A percentile compares a stretch with the other conserved stretches of the same genome.
Evolutionary conservation across 2,113 vertebrate genomes (phyloP).

Genomic region (Circaetus cinerascens): DNA sequence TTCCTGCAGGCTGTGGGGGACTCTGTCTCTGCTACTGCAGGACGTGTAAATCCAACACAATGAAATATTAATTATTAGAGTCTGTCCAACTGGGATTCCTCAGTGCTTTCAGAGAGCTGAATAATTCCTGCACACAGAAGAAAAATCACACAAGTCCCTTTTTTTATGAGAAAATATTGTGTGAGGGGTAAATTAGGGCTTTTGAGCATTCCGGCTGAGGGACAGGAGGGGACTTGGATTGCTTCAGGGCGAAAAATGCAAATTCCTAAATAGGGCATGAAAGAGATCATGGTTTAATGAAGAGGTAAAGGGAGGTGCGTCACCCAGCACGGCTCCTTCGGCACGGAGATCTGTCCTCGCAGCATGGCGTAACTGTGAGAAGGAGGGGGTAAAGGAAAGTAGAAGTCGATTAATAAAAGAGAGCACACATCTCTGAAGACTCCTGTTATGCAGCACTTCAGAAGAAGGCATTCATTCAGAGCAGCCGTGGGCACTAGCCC

Average conservation of each 20-base stretch:
- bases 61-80: conserved; percentile 60
- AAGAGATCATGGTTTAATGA: neutral
- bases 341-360: neutral
- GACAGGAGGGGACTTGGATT: neutral
- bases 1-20: neutral
- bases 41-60: conserved; percentile 20
- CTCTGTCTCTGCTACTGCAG: neutral
- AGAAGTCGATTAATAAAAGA: neutral
- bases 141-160: neutral
- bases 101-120: neutral
- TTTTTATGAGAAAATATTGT: neutral
- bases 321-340: neutral
- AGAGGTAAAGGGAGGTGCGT: neutral
- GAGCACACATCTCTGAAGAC: neutral
- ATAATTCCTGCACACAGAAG: neutral
- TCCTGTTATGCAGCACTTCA: neutral
- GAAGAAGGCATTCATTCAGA: neutral
- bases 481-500: neutral
- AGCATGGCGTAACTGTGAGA: neutral
- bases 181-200: neutral
- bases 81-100: neutral
- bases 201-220: neutral
- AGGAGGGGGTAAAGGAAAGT: neutral
- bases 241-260: neutral
- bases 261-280: neutral